These are phyloP conservation scores for Apoderus coryli DNA, from an alignment of 2,888 invertebrate species.

Conservation along the genomic window DNA sequence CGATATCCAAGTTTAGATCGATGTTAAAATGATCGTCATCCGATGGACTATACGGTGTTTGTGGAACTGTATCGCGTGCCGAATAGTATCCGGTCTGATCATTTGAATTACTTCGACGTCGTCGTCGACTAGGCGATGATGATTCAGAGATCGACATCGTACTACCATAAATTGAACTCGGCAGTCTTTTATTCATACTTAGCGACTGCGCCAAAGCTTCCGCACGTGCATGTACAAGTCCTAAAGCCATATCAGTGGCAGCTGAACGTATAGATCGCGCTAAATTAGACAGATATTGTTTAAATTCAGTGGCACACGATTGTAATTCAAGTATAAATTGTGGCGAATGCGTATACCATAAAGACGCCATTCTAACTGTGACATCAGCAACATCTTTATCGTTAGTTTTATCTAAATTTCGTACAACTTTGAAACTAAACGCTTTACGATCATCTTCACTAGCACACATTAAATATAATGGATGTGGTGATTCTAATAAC, in stretches of 20 bases:
- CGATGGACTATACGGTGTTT: slow-evolving; percentile 31
- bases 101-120: slow-evolving; percentile 30
- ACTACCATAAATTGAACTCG: slow-evolving; percentile 32
- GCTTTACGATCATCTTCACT: slow-evolving; percentile 31
- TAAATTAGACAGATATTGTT: slow-evolving; percentile 71
- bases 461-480: slow-evolving; percentile 28
- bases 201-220: slow-evolving; percentile 43
- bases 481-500: slow-evolving; percentile 36
- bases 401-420: slow-evolving; percentile 22
- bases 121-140: slow-evolving; percentile 35
- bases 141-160: slow-evolving; percentile 29
- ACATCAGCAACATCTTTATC: slow-evolving; percentile 27
- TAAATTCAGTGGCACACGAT: slow-evolving; percentile 81
- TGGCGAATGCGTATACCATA: slow-evolving; percentile 89
- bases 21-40: slow-evolving; percentile 27
- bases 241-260: slow-evolving; percentile 87
- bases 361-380: slow-evolving; percentile 63
- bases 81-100: slow-evolving; percentile 29
- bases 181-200: slow-evolving; percentile 40
- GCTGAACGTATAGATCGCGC: slow-evolving; percentile 75
- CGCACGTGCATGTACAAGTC: slow-evolving; percentile 60
- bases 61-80: slow-evolving; percentile 29
- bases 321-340: slow-evolving; percentile 72
- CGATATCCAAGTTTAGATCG: slow-evolving; percentile 50
- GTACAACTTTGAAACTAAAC: slow-evolving; percentile 38